These are phyloP conservation scores for Poecile montanus DNA, from an alignment of 2,797 vertebrate species.

Conservation along the genomic window DNA sequence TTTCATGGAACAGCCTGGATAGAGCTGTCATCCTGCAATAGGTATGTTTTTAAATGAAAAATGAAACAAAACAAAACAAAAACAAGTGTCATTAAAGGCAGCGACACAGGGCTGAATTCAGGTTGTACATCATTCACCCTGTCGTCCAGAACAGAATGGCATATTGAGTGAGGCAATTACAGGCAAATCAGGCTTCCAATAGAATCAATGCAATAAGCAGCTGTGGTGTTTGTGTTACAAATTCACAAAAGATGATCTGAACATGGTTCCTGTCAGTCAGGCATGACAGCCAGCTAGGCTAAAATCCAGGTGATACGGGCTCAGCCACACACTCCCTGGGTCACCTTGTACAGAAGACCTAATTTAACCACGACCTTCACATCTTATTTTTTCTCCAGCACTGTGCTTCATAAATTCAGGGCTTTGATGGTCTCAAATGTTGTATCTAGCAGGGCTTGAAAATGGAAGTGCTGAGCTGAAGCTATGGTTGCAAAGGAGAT, in stretches of 20 bases:
- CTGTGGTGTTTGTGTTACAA: neutral
- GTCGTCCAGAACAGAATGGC: neutral
- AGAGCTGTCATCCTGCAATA: neutral
- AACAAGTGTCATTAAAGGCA: neutral
- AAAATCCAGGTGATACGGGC: neutral
- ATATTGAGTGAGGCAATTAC: neutral
- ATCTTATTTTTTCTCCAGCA: neutral
- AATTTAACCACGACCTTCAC: neutral
- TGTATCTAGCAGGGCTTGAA: neutral
- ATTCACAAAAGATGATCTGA: neutral
- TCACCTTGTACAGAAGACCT: neutral
- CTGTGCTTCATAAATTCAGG: neutral
- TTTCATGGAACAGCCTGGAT: neutral
- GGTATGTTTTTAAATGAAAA: neutral
- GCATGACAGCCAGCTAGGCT: neutral
- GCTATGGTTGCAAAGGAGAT: neutral
- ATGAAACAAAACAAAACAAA: neutral
- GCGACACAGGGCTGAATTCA: neutral
- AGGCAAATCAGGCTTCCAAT: neutral
- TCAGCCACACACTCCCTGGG: neutral
- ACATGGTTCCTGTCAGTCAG: neutral
- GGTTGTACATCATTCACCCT: neutral
- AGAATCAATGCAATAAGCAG: conserved; percentile 3
- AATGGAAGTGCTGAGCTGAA: neutral
- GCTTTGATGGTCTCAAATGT: neutral